Base-by-base conservation (phyloP, 35 echinoderm and acorn worm species). In the Hemicentrotus pulcherrimus region DNA sequence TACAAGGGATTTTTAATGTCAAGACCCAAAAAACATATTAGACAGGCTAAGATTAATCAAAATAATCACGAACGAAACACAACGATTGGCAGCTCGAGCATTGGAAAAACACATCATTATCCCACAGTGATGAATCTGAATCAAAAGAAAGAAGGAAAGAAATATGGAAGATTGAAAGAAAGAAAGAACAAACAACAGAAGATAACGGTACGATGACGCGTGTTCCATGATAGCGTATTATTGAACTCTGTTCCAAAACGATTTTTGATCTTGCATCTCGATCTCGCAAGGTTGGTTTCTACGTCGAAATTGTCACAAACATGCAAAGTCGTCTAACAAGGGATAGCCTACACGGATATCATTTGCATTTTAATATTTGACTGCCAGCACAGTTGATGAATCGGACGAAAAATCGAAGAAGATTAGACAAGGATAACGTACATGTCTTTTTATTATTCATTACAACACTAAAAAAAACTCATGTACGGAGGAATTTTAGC, bases 281-380 rank as follows among this genome's bases (percentile, higher is more conserved):
- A 78, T 78, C 65, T 78, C 6, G 24, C 28, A 28, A 28, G 15
- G 65, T 78, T 78, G 19, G 19, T 28, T 78, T 28, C 65, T 78
- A 7, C 65, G 65, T 78, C 65, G 28, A 78, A 78, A 78, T 14
- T 78, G 65, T 78, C 22, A 78, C 65, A 78, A 78, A 78, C 65
- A 78, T 78, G 65, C 65, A 78, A 78, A 78, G 65, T 78, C 65
- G 65, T 78, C 19, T 78, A 78, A 78, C 22, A 78, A 78, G 22
- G 65, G 61, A 71, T 71, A 71, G 18, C 35, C 35, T 41, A 41
- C 35, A 24, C 16, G 61, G 65, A 78, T 78, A 78, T 78, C 65
- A 78, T 78, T 78, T 78, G 65, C 65, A 78, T 78, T 78, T 78
- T 78, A 78, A 78, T 78, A 78, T 78, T 78, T 78, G 65, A 78